Percentiles rank a stretch among this genome's conserved stretches.
Conservation (phyloP, 2,113 vertebrate genomes). For the Sturnus vulgaris region DNA sequence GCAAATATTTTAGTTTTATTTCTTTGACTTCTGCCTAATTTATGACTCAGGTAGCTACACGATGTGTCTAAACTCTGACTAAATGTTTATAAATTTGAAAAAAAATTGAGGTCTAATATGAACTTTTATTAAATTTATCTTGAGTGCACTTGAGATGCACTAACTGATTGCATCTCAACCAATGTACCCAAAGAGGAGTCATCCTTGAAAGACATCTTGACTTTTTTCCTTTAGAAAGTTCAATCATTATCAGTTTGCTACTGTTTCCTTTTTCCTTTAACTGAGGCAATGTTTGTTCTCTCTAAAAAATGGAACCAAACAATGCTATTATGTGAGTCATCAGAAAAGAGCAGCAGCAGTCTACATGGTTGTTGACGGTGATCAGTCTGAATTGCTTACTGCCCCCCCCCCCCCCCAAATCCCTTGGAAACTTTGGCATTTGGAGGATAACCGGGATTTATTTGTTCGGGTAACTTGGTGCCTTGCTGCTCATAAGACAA, state of each 20-base stretch:
- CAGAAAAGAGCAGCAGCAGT: constrained; percentile 1
- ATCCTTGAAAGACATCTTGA: constrained; percentile 1
- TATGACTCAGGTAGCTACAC: not conserved
- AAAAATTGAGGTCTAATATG: not conserved
- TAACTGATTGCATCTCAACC: not conserved
- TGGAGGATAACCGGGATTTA: not conserved
- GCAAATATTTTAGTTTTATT: not conserved
- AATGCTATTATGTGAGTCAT: constrained; percentile 21
- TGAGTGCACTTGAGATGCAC: not conserved
- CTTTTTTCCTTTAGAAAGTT: not conserved
- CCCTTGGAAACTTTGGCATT: not conserved
- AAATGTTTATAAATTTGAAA: not conserved
- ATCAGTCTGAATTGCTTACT: not conserved
- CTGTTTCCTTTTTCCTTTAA: not conserved
- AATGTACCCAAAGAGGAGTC: not conserved
- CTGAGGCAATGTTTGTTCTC: not conserved
- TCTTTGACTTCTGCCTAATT: not conserved
- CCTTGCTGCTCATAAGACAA: not conserved
- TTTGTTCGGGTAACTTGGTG: not conserved
- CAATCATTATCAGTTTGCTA: not conserved
- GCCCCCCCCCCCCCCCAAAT: not conserved
- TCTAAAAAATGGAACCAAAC: not conserved
- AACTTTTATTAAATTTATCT: not conserved
- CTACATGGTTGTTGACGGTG: not conserved
- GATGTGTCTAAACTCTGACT: not conserved